phyloP scores from a whole-genome alignment of 2,797 vertebrate genomes.

The Anomalospiza imberbis region DNA sequence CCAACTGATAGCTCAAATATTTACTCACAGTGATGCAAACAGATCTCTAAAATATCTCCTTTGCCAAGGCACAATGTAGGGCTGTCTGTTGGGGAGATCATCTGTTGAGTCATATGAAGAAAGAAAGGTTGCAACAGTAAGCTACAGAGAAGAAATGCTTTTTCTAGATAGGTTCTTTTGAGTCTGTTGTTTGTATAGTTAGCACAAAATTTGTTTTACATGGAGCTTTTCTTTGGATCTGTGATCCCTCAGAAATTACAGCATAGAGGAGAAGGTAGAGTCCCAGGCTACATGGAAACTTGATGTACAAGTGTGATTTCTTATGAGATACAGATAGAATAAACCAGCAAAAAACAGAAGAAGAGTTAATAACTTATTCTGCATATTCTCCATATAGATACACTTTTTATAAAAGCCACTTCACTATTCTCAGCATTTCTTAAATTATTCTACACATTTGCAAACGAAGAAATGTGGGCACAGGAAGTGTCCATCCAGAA shows the following conservation, averaged over 20 bases:
- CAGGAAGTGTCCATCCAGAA: neutral
- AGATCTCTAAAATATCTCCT: neutral
- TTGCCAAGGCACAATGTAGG: neutral
- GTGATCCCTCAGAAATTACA: neutral
- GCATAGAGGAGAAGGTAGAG: neutral
- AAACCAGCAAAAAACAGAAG: neutral
- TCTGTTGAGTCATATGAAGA: constrained; percentile 7
- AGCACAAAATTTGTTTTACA: neutral
- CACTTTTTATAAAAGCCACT: neutral
- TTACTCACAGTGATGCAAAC: neutral
- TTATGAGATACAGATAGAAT: neutral
- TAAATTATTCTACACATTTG: neutral
- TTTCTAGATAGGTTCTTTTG: neutral
- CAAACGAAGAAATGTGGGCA: neutral
- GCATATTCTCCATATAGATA: neutral
- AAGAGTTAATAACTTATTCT: neutral
- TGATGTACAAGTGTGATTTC: neutral
- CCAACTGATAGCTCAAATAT: neutral
- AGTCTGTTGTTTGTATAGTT: neutral
- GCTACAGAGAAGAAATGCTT: neutral
- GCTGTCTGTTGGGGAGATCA: neutral
- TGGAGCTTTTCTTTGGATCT: neutral
- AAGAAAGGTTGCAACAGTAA: neutral
- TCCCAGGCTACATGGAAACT: neutral
- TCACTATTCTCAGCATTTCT: neutral